Evolutionary conservation across 2,797 vertebrate genomes (phyloP).

Genomic region (Xiphophorus birchmanni): DNA sequence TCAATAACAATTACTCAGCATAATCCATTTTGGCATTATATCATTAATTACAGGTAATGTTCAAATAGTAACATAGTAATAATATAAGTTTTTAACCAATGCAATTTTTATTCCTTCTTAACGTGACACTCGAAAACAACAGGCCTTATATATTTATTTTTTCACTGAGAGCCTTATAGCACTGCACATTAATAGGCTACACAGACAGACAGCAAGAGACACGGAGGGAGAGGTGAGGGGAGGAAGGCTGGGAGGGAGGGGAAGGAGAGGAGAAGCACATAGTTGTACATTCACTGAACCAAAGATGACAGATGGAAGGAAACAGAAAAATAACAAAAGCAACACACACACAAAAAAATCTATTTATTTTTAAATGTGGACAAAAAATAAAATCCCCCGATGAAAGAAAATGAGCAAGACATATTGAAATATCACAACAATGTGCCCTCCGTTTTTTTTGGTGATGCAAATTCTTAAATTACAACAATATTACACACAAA

Average conservation of each 20-base stretch:
- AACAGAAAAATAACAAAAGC: slow-evolving; percentile 22
- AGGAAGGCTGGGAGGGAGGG: slow-evolving; percentile 25
- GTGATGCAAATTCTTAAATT: slow-evolving; percentile 81
- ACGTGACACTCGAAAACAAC: slow-evolving; percentile 85
- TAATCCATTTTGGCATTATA: slow-evolving; percentile 78
- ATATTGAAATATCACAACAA: slow-evolving; percentile 74
- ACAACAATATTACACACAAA: slow-evolving; percentile 85
- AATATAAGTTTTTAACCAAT: slow-evolving; percentile 83
- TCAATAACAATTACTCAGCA: slow-evolving; percentile 82
- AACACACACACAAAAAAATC: slow-evolving; percentile 25
- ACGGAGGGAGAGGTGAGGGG: slow-evolving; percentile 62
- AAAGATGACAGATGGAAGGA: slow-evolving; percentile 51
- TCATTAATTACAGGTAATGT: slow-evolving; percentile 82
- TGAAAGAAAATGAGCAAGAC: slow-evolving; percentile 56
- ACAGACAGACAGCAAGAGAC: slow-evolving; percentile 85
- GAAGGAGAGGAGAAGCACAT: slow-evolving; percentile 70
- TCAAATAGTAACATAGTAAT: slow-evolving; percentile 81
- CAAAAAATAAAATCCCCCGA: slow-evolving; percentile 32
- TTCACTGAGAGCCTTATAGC: slow-evolving; percentile 84
- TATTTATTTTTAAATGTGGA: slow-evolving; percentile 44
- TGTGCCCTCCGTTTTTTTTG: slow-evolving; percentile 76
- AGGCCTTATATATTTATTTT: slow-evolving; percentile 64
- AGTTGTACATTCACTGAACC: slow-evolving; percentile 76
- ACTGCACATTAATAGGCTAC: slow-evolving; percentile 86
- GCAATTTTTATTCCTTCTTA: slow-evolving; percentile 83